These are phyloP conservation scores for Pseudococcus viburni DNA, from an alignment of 2,888 invertebrate species.

Conservation along the genomic window DNA sequence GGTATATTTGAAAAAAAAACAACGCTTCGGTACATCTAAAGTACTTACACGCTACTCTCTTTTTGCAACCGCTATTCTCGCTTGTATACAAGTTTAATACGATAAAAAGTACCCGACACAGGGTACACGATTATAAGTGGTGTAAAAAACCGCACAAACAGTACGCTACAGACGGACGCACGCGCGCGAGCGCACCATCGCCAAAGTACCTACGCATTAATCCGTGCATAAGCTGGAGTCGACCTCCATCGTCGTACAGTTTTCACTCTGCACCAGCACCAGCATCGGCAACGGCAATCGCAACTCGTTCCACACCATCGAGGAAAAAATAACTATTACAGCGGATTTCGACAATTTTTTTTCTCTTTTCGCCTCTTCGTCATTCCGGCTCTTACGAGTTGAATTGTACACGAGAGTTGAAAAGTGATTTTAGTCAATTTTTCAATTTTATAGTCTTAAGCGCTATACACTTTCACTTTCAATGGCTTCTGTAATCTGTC, in stretches of 20 bases:
- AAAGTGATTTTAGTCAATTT: conserved; percentile 46
- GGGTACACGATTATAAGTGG: conserved; percentile 14
- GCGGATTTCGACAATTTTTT: not conserved
- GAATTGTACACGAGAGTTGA: not conserved
- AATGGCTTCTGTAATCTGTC: conserved; percentile 52
- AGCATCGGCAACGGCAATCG: not conserved
- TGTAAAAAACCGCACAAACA: not conserved
- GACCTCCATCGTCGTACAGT: not conserved
- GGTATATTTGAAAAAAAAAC: not conserved
- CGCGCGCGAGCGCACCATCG: not conserved
- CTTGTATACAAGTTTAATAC: conserved; percentile 13
- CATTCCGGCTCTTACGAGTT: not conserved
- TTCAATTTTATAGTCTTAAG: conserved; percentile 52
- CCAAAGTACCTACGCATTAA: conserved; percentile 17
- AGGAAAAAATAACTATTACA: not conserved
- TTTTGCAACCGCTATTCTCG: not conserved
- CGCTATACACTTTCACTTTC: conserved; percentile 37
- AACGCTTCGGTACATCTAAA: too few species aligned
- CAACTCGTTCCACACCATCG: conserved; percentile 10
- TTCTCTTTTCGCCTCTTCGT: not conserved
- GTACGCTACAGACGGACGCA: not conserved
- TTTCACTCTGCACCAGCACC: too few species aligned
- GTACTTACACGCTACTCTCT: not conserved
- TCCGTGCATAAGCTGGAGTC: conserved; percentile 16
- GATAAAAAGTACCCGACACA: not conserved